phyloP scores from a whole-genome alignment of 2,888 invertebrate genomes.

The Stomorhina lunata region DNA sequence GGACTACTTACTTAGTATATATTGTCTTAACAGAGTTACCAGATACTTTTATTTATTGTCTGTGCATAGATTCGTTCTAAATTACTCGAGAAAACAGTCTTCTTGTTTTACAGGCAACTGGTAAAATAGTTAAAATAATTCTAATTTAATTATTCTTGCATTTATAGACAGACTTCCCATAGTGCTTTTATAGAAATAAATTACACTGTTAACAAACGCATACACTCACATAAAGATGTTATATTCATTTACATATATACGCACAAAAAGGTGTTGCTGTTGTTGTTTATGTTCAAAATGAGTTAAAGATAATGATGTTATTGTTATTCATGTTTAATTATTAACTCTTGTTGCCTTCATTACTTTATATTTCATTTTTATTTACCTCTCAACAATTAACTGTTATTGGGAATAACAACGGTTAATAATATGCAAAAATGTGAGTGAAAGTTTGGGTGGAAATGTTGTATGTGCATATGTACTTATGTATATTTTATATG shows the following conservation, averaged over 20 bases:
- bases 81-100: too few relatives aligned
- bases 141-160: too few relatives aligned
- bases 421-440: too few relatives aligned
- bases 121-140: too few relatives aligned
- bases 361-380: background rate
- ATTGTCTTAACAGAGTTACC: too few relatives aligned
- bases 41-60: too few relatives aligned
- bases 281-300: slow-evolving; percentile 16
- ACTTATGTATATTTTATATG: background rate
- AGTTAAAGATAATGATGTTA: slow-evolving; percentile 51
- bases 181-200: too few relatives aligned
- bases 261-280: slow-evolving; percentile 4
- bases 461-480: background rate
- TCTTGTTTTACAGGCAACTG: too few relatives aligned
- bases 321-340: slow-evolving; percentile 53
- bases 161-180: background rate
- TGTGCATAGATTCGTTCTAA: too few relatives aligned
- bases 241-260: background rate
- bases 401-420: slow-evolving; percentile 42
- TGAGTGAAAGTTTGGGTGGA: background rate
- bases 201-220: background rate
- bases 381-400: slow-evolving; percentile 22
- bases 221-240: background rate
- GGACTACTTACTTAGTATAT: too few relatives aligned
- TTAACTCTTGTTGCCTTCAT: background rate